Percentiles rank a stretch among this genome's conserved stretches.
phyloP scores from a whole-genome alignment of 2,888 invertebrate genomes.

The Octonoba sinensis region DNA sequence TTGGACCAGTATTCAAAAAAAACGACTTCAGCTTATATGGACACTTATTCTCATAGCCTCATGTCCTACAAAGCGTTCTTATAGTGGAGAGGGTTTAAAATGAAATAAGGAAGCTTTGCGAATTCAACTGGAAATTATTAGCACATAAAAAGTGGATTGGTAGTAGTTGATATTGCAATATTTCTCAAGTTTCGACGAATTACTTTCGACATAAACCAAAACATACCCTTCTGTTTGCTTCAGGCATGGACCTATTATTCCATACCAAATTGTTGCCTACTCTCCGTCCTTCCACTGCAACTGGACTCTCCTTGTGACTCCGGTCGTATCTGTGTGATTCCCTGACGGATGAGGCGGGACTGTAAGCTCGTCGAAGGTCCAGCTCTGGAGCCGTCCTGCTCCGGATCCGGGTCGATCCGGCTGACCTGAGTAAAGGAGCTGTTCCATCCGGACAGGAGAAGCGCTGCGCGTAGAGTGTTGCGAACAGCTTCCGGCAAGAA shows the following conservation, averaged over 20 bases:
- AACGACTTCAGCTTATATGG: no score
- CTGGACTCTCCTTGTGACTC: constrained; percentile 16
- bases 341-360: constrained; percentile 2
- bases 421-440: background rate
- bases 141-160: no score
- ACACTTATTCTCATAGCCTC: no score
- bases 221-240: constrained; percentile 39
- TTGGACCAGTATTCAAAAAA: no score
- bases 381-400: constrained; percentile 52
- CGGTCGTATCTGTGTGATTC: constrained; percentile 4
- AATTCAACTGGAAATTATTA: no score
- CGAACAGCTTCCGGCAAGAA: constrained; percentile 63
- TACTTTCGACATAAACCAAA: background rate
- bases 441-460: constrained; percentile 38
- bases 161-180: no score
- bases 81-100: no score
- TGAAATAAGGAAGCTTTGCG: no score
- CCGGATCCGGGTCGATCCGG: constrained; percentile 16
- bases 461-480: constrained; percentile 55
- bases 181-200: background rate
- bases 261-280: no score
- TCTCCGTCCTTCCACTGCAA: background rate
- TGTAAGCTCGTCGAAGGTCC: constrained; percentile 27
- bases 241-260: constrained; percentile 31
- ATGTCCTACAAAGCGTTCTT: no score